phyloP scores from a whole-genome alignment of 2,888 invertebrate genomes.

The Tetranychus piercei region DNA sequence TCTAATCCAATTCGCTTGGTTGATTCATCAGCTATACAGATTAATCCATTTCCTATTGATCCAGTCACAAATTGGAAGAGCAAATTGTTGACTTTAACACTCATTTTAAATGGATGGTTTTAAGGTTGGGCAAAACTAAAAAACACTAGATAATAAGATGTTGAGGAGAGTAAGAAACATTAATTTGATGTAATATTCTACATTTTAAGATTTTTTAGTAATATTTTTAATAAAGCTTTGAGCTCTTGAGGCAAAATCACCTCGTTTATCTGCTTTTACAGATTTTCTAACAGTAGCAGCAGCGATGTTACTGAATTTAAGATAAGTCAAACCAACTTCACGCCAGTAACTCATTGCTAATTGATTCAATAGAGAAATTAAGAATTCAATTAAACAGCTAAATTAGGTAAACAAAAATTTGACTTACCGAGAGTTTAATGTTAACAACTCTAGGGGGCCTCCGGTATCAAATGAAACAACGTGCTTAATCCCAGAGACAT shows the following conservation, averaged over 20 bases:
- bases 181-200: not conserved
- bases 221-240: constrained; percentile 11
- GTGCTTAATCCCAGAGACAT: too few species aligned
- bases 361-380: not conserved
- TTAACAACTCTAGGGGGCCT: too few species aligned
- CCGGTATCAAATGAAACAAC: too few species aligned
- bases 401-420: too few species aligned
- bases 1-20: not conserved
- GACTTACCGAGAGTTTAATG: too few species aligned
- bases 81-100: constrained; percentile 1
- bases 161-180: not conserved
- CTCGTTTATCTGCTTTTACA: constrained; percentile 17
- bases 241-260: constrained; percentile 10
- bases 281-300: constrained; percentile 18
- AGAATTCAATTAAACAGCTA: not conserved
- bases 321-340: constrained; percentile 20
- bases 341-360: constrained; percentile 22
- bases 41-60: not conserved
- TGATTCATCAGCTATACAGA: not conserved
- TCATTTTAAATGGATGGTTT: not conserved
- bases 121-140: not conserved
- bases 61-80: not conserved
- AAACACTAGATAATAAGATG: not conserved
- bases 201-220: not conserved
- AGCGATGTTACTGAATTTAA: constrained; percentile 21